These are phyloP conservation scores for Spea bombifrons DNA, from an alignment of 2,113 vertebrate genomes.

Conservation along the genomic window DNA sequence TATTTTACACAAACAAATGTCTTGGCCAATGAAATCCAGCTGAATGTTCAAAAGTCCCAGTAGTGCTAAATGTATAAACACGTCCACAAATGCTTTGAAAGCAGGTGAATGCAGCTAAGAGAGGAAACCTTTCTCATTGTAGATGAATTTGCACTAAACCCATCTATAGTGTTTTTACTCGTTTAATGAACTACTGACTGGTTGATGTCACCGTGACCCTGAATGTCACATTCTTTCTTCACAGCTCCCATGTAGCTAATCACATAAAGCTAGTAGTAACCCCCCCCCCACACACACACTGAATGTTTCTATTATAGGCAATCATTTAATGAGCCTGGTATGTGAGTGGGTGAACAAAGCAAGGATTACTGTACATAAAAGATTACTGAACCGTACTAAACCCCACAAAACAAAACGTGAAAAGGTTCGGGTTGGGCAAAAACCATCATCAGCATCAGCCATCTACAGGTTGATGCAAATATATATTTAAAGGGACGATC, in stretches of 20 bases:
- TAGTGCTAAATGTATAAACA: too few relatives aligned
- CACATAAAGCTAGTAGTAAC: constrained; percentile 10
- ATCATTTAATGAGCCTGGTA: constrained; percentile 4
- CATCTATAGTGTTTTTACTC: background rate
- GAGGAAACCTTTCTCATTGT: too few relatives aligned
- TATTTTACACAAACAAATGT: too few relatives aligned
- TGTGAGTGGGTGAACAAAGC: constrained; percentile 25
- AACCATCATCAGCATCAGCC: too few relatives aligned
- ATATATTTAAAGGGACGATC: too few relatives aligned
- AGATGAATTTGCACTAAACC: too few relatives aligned
- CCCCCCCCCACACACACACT: background rate
- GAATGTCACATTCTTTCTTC: constrained; percentile 5
- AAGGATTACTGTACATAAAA: constrained; percentile 28
- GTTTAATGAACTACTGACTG: background rate
- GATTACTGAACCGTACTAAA: constrained; percentile 3
- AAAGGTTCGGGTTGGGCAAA: too few relatives aligned
- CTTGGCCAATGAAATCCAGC: too few relatives aligned
- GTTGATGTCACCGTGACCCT: background rate
- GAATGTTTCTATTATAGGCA: constrained; percentile 31
- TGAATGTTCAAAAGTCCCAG: too few relatives aligned
- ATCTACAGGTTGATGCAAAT: too few relatives aligned
- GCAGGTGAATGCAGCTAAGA: too few relatives aligned
- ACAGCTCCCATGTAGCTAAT: background rate
- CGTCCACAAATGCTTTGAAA: too few relatives aligned
- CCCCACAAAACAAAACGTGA: background rate